phyloP scores from a whole-genome alignment of 2,797 vertebrate species.

The Heterohyrax brucei region DNA sequence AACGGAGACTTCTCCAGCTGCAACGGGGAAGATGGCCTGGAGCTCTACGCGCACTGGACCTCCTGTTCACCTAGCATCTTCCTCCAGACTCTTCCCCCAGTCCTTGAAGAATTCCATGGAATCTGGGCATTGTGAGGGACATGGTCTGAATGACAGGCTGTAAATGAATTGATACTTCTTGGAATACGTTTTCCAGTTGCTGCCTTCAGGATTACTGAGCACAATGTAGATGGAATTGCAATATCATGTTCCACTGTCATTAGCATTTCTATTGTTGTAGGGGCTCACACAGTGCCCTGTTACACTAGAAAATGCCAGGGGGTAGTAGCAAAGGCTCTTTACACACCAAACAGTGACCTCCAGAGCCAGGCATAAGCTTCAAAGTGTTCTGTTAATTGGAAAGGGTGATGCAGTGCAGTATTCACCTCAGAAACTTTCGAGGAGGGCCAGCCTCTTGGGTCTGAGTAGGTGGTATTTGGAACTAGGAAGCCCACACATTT shows the following conservation, averaged over 20 bases:
- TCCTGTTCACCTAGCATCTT: background rate
- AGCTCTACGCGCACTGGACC: background rate
- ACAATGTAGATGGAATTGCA: background rate
- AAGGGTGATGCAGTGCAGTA: background rate
- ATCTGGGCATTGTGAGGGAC: background rate
- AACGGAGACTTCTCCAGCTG: background rate
- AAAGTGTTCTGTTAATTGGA: background rate
- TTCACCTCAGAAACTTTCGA: background rate
- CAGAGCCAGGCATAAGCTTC: background rate
- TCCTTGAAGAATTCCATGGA: background rate
- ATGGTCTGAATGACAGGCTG: background rate
- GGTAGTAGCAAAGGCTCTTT: background rate
- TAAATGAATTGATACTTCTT: background rate
- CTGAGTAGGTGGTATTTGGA: background rate
- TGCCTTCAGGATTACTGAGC: background rate
- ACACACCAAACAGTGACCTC: background rate
- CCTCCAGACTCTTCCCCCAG: background rate
- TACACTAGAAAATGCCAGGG: constrained; percentile 44
- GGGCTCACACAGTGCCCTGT: background rate
- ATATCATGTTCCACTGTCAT: background rate
- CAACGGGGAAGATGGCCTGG: background rate
- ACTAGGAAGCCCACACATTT: background rate
- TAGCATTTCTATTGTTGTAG: background rate
- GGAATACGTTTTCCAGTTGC: background rate
- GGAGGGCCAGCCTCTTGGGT: background rate